Base-by-base conservation (phyloP, 23 tunicate species). In the Aplidium turbinatum region DNA sequence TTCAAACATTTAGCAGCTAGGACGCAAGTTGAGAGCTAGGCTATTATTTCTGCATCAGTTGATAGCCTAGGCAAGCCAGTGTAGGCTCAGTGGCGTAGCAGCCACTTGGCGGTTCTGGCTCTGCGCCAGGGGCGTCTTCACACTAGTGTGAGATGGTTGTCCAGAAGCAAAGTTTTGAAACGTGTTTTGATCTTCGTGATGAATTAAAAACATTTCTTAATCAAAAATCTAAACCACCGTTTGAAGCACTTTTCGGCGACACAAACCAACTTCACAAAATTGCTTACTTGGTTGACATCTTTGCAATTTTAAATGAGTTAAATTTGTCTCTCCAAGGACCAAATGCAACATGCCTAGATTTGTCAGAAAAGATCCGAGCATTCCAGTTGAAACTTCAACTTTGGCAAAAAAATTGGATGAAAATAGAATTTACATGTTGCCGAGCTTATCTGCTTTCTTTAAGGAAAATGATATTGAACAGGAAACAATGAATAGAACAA, bases 401-500 rank as follows among this genome's bases (percentile, higher is more conserved):
- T 23, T 62, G 68, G 68, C 68, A 62, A 62, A 62, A 62, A 62
- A 62, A 62, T 62, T 62, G 68, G 68, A 62, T 62, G 38, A 62
- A 62, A 62, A 62, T 29, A 62, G 38, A 62, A 62, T 62, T 55
- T 55, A 55, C 62, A 55, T 55, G 62, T 55, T 55, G 23, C 24
- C 62, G 62, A 55, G n/a, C 24, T 50, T 47, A 71, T 71, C 77
- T 50, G 63, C 64, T 48, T 71, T 47, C 63, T 71, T 71, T 71
- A 65, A 71, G 77, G 77, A 71, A 50, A 71, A 71, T 71, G 64
- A 71, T 50, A 71, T 71, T 71, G 64, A 71, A 71, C 77, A 71
- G 77, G 64, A 71, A 71, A 71, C 63, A 71, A 71, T 71, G 77
- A 71, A 71, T 71, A 50, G 77, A 71, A 71, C 77, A 71, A 71